Evolutionary conservation across 2,888 invertebrate genomes (phyloP), one percentile per base, ranked within the genome.

Genomic region (Athetis lepigone): DNA sequence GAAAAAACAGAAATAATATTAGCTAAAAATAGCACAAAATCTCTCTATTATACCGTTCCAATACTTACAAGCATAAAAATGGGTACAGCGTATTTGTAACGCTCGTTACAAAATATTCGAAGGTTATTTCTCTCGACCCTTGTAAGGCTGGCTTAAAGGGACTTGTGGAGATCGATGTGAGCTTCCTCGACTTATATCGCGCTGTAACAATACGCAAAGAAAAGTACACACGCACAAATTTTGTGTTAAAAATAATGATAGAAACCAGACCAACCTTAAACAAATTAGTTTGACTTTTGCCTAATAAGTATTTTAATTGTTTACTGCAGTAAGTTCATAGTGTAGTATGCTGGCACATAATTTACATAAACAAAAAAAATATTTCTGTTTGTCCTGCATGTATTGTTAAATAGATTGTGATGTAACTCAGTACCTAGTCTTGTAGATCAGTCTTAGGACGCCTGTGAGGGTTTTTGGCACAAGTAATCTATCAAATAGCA

Each of bases 71-170:
- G 77, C 81, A 86, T 85, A 85, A 84, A 84, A 87, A 87, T 82
- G 79, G 74, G 66, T 67, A 67, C 70, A 78, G 75, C 77, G 83
- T 86, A 87, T 88, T 88, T 86, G 85, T 86, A 83, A 83, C 82
- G 81, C 82, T 88, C 82, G 83, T 87, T 87, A 84, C 85, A 84
- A 85, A 88, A 86, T 86, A 87, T 86, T 87, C 79, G 85, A 83
- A 87, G 86, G 88, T 85, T 85, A 80, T 85, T 84, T 79, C 84
- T 74, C 74, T 77, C 85, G 87, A 89, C 89, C 90, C 90, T 89
- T 85, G 85, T 83, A 85, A 85, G 84, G 80, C 81, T 84, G 82
- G 88, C 89, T 91, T 91, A 90, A 80, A 77, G 83, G 80, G 85
- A 83, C 85, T 85, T 82, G 68, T 51, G 67, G 77, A 86, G 91